Conservation (phyloP, 2,113 vertebrate species). For the Elachura formosa region DNA sequence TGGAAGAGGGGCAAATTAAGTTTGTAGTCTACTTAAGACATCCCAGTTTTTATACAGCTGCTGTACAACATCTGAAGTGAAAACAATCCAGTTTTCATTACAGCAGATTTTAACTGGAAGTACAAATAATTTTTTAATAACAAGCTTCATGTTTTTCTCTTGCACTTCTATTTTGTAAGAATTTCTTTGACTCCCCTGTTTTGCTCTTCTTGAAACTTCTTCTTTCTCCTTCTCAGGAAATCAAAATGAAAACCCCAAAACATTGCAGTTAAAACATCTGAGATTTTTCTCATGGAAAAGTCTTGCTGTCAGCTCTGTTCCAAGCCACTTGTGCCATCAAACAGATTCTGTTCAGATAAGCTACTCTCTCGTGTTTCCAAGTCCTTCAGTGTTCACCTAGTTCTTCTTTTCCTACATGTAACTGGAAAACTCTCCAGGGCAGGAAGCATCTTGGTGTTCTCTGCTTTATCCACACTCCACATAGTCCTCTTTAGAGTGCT, state of each 20-base stretch:
- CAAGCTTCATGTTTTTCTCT: not conserved
- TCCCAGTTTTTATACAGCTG: not conserved
- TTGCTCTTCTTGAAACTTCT: not conserved
- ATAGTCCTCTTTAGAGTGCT: not conserved
- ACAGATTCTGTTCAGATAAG: not conserved
- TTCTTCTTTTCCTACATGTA: not conserved
- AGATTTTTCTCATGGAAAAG: not conserved
- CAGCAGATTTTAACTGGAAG: not conserved
- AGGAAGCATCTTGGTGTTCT: not conserved
- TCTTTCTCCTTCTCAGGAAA: not conserved
- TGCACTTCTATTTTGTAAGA: not conserved
- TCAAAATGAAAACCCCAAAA: not conserved
- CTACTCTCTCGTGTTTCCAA: not conserved
- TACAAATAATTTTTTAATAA: not conserved
- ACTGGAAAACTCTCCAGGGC: not conserved
- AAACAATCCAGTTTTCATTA: not conserved
- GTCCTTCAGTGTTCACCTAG: not conserved
- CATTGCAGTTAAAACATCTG: rapidly evolving
- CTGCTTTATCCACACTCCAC: not conserved
- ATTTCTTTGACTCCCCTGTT: not conserved
- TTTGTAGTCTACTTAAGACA: not conserved
- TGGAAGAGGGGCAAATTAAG: not conserved
- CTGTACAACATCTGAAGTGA: not conserved
- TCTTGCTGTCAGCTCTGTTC: not conserved
- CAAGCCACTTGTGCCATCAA: not conserved